Percentiles rank a stretch among this genome's conserved stretches.
These are phyloP conservation scores for Scyliorhinus canicula DNA, from an alignment of 2,797 vertebrate species.

Conservation along the genomic window DNA sequence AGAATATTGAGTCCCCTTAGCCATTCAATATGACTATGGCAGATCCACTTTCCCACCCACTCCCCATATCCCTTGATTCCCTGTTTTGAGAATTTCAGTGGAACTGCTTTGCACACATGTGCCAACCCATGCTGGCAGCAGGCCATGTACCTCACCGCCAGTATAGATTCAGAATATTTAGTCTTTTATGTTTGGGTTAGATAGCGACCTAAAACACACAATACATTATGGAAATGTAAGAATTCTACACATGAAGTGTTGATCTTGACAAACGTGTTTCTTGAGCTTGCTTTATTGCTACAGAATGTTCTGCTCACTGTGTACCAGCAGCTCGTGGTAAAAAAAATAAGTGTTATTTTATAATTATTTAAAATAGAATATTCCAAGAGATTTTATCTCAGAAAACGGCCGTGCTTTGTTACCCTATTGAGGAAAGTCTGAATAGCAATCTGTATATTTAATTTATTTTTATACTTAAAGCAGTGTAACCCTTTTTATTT, in stretches of 20 bases:
- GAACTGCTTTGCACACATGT: neutral
- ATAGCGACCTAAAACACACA: slow-evolving; percentile 6
- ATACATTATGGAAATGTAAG: slow-evolving; percentile 5
- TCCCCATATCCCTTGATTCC: neutral
- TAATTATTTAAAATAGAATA: neutral
- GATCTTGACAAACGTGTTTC: neutral
- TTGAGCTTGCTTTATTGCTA: neutral
- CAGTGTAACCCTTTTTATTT: neutral
- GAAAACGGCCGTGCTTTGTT: neutral
- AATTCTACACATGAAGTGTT: neutral
- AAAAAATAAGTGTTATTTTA: neutral
- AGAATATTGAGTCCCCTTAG: neutral
- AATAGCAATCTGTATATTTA: neutral
- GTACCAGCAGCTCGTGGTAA: neutral
- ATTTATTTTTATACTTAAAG: neutral
- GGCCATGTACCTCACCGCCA: neutral
- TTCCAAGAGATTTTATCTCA: slow-evolving; percentile 9
- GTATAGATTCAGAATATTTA: neutral
- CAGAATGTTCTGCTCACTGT: slow-evolving; percentile 33
- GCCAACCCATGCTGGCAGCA: neutral
- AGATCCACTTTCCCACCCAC: neutral
- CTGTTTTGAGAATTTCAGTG: neutral
- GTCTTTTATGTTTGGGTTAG: neutral
- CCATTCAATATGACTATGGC: neutral
- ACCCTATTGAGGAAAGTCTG: neutral